Evolutionary conservation across 2,888 invertebrate genomes (phyloP).

Genomic region (Diarsia brunnea): DNA sequence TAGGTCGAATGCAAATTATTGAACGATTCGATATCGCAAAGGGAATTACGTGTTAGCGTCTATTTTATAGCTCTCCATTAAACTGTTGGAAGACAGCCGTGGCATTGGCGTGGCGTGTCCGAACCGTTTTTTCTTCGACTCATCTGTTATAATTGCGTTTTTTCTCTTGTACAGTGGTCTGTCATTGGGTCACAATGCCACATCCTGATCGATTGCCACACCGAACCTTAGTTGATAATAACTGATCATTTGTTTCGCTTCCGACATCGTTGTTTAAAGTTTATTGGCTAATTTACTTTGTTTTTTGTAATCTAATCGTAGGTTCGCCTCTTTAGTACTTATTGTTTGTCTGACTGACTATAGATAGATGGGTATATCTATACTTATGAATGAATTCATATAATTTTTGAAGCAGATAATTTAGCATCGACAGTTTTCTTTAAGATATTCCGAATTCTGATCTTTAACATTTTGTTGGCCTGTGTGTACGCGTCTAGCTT

Average conservation of each 20-base stretch:
- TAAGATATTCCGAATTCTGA: background rate
- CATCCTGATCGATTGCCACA: conserved; percentile 79
- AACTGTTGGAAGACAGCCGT: conserved; percentile 67
- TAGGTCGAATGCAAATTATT: conserved; percentile 72
- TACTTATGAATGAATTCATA: background rate
- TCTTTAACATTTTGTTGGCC: conserved; percentile 1
- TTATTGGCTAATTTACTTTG: conserved; percentile 52
- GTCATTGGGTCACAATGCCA: conserved; percentile 67
- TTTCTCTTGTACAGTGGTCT: conserved; percentile 61
- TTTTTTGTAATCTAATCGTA: conserved; percentile 44
- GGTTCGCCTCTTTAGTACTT: conserved; percentile 5
- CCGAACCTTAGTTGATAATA: conserved; percentile 63
- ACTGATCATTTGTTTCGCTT: conserved; percentile 65
- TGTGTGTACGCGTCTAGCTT: background rate
- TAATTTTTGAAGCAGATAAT: background rate
- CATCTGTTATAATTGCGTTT: conserved; percentile 73
- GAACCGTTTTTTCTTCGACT: conserved; percentile 65
- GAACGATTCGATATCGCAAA: conserved; percentile 59
- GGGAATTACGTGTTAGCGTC: conserved; percentile 59
- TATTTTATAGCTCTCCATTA: conserved; percentile 68
- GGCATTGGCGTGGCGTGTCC: conserved; percentile 76
- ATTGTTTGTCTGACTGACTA: conserved; percentile 23
- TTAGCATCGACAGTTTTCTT: background rate
- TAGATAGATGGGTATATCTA: background rate
- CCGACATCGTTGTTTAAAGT: conserved; percentile 63